phyloP scores from a whole-genome alignment of 2,888 invertebrate genomes.

The Noctua fimbriata region DNA sequence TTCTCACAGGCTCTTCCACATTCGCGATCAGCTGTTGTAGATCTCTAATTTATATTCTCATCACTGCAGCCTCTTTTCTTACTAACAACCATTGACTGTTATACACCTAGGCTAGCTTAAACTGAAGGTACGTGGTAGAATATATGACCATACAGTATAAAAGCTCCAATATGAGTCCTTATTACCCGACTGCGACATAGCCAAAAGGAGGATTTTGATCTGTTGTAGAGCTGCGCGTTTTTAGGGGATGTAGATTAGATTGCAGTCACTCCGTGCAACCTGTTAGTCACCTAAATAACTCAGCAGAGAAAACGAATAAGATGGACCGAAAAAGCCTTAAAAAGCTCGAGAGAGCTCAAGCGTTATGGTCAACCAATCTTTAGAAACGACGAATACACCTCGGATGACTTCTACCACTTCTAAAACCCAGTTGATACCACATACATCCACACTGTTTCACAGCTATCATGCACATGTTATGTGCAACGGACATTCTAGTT shows the following conservation, averaged over 20 bases:
- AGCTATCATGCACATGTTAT: slow-evolving; percentile 45
- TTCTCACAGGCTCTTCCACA: too few relatives aligned
- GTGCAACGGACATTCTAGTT: slow-evolving; percentile 37
- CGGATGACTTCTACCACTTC: slow-evolving; percentile 32
- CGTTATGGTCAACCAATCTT: background rate
- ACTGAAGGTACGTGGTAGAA: background rate
- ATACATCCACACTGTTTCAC: slow-evolving; percentile 15
- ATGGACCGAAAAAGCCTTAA: background rate
- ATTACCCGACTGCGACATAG: background rate
- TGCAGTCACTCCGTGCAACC: background rate
- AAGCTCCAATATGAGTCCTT: background rate
- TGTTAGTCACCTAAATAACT: background rate
- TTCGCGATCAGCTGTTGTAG: background rate
- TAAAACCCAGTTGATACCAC: slow-evolving; percentile 48
- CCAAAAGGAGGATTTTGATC: background rate
- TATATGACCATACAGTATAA: background rate
- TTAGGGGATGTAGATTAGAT: background rate
- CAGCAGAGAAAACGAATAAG: background rate
- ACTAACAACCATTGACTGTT: background rate
- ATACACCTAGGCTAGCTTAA: background rate
- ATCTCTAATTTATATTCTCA: background rate
- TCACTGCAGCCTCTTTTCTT: background rate
- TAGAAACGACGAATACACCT: slow-evolving; percentile 21
- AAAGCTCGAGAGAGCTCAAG: background rate
- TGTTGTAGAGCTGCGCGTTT: background rate